Evolutionary conservation across 2,888 invertebrate genomes (phyloP).

Genomic region (Acanthosepion pharaonis): DNA sequence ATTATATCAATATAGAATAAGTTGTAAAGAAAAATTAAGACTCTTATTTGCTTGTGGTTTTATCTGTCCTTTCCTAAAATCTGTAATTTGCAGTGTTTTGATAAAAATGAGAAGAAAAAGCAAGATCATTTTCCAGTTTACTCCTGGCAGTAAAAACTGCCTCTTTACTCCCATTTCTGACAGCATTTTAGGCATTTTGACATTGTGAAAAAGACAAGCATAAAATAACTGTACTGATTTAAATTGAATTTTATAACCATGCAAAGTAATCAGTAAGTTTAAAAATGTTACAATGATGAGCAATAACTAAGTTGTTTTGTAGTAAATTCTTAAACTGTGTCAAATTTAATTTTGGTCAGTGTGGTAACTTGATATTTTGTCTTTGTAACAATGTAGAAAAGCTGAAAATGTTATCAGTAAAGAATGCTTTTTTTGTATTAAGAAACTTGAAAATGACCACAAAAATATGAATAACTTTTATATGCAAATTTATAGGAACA

Average conservation of each 20-base stretch:
- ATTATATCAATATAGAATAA: background rate
- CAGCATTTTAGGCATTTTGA: background rate
- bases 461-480: conserved; percentile 4
- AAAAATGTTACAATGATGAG: background rate
- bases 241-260: background rate
- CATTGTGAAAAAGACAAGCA: background rate
- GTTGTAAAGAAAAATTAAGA: conserved; percentile 23
- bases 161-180: background rate
- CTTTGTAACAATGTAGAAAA: background rate
- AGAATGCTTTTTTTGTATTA: background rate
- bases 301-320: background rate
- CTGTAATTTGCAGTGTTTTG: conserved; percentile 41
- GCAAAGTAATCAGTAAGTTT: background rate
- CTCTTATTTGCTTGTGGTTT: conserved; percentile 15
- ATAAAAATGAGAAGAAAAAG: conserved; percentile 14
- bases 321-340: background rate
- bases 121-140: background rate
- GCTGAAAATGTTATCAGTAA: background rate
- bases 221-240: background rate
- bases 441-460: conserved; percentile 33
- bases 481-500: conserved; percentile 15
- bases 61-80: background rate
- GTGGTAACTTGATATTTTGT: background rate
- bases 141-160: background rate
- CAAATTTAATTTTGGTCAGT: background rate